Evolutionary conservation across 1,140 invertebrate genomes (phyloP).

Genomic region (Aphelenchoides fujianensis): DNA sequence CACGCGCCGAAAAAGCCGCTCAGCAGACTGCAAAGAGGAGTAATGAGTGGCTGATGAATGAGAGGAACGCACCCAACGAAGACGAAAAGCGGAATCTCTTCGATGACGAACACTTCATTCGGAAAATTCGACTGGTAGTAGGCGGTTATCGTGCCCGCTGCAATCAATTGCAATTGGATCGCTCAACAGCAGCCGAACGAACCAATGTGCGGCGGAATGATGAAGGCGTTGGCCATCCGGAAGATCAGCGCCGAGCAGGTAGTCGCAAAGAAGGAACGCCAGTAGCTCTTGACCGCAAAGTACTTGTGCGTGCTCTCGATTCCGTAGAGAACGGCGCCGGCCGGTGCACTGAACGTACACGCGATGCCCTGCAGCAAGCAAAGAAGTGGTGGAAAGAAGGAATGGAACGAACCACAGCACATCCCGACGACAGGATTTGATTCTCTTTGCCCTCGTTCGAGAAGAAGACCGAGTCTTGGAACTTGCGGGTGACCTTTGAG

Average conservation of each 20-base stretch:
- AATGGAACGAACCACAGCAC: constrained; percentile 43
- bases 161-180: constrained; percentile 27
- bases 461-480: constrained; percentile 56
- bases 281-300: constrained; percentile 97
- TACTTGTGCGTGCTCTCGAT: constrained; percentile 99
- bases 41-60: constrained; percentile 25
- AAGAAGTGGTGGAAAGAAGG: too few species aligned
- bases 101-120: constrained; percentile 78
- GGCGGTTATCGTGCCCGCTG: constrained; percentile 58
- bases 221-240: constrained; percentile 68
- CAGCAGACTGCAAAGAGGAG: constrained; percentile 72
- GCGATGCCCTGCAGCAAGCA: constrained; percentile 23
- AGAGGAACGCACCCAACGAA: constrained; percentile 80
- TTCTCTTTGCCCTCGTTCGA: constrained; percentile 58
- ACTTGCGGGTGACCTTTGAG: constrained; percentile 51
- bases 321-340: constrained; percentile 78
- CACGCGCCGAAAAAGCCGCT: constrained; percentile 83
- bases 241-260: constrained; percentile 94
- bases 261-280: constrained; percentile 95
- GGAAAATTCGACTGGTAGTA: constrained; percentile 62
- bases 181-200: too few species aligned
- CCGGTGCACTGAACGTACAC: constrained; percentile 22
- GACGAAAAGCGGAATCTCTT: constrained; percentile 89
- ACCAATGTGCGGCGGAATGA: constrained; percentile 58
- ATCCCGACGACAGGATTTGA: constrained; percentile 60